Base-by-base conservation (phyloP, 2,797 vertebrate species). In the Gymnoscopelus braueri region DNA sequence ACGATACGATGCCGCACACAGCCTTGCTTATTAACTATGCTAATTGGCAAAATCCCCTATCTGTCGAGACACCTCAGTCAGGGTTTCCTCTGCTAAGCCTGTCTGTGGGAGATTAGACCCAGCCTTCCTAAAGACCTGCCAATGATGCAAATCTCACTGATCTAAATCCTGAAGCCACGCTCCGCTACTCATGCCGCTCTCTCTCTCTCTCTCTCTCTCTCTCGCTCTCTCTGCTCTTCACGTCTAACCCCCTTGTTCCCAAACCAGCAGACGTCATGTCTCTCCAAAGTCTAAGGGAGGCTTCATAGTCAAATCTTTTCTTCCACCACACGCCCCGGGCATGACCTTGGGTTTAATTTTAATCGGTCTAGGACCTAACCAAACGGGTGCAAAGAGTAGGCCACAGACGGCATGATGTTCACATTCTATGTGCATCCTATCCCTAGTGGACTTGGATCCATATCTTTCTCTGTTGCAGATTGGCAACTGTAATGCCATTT, bases 11-110 rank as follows among this genome's bases (percentile, higher is more conserved):
- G 88, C 77, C 9, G 44, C 69, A 80, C 65, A 70, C 76, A 63
- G 48, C 60, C 62, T 82, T 44, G 39, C 88, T 84, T 90, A 89
- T 92, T 94, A 94, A 79, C 80, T 84, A 88, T 92, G 91, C 88
- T 94, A 94, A 94, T 94, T 92, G 90, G 68, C 80, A 59, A 87
- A 90, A 86, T 88, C 91, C 91, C 84, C 78, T 86, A 89, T 92
- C 89, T 88, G 77, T 78, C 61, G 72, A 89, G 87, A 91, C 82
- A 79, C 86, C 86, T 85, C 86, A 84, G 61, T 78, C 72, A 79
- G 78, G 78, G 80, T 89, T 90, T 88, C 51, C 73, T 86, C 87
- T 85, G 89, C 84, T 85, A 88, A 90, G 89, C 87, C 91, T 92
- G 93, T 91, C 88, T 92, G 83, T 62, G 24, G 74, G 79, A 91